phyloP scores from a whole-genome alignment of 2,888 invertebrate species.

The Hirudinaria manillensis region DNA sequence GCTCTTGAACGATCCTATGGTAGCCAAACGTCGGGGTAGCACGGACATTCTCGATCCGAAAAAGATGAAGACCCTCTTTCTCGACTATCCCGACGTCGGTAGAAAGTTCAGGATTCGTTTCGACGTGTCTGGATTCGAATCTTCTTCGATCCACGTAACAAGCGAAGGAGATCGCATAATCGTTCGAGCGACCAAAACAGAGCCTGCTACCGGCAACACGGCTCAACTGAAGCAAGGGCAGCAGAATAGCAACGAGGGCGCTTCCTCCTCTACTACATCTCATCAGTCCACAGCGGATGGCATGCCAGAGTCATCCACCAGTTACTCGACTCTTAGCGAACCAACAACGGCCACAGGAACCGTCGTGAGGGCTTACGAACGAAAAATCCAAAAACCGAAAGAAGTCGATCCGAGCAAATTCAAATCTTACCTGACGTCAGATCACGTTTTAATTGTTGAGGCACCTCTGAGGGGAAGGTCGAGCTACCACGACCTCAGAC shows the following conservation, averaged over 20 bases:
- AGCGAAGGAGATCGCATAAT: constrained; percentile 38
- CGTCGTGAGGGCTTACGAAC: constrained; percentile 32
- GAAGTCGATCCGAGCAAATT: constrained; percentile 39
- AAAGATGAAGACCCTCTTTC: constrained; percentile 40
- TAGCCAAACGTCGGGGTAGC: constrained; percentile 39
- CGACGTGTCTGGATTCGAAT: constrained; percentile 37
- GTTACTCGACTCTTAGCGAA: neutral
- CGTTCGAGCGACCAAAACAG: constrained; percentile 36
- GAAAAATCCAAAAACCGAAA: constrained; percentile 39
- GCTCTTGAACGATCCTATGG: constrained; percentile 38
- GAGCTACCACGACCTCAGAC: constrained; percentile 27
- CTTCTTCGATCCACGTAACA: constrained; percentile 34
- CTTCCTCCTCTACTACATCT: constrained; percentile 3
- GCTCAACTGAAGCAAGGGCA: neutral
- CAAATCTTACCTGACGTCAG: constrained; percentile 38
- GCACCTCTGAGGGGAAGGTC: constrained; percentile 35
- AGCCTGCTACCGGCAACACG: constrained; percentile 3
- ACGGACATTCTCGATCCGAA: constrained; percentile 39
- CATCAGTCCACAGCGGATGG: neutral
- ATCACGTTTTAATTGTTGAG: constrained; percentile 40
- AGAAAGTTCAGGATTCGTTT: constrained; percentile 39
- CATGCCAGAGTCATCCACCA: neutral
- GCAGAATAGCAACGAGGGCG: neutral
- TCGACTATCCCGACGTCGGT: constrained; percentile 40
- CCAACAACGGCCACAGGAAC: neutral